A percentile compares a stretch with the other conserved stretches of the same genome.
These are phyloP conservation scores for Plemyria rubiginata DNA, from an alignment of 2,888 invertebrate species.

Conservation along the genomic window DNA sequence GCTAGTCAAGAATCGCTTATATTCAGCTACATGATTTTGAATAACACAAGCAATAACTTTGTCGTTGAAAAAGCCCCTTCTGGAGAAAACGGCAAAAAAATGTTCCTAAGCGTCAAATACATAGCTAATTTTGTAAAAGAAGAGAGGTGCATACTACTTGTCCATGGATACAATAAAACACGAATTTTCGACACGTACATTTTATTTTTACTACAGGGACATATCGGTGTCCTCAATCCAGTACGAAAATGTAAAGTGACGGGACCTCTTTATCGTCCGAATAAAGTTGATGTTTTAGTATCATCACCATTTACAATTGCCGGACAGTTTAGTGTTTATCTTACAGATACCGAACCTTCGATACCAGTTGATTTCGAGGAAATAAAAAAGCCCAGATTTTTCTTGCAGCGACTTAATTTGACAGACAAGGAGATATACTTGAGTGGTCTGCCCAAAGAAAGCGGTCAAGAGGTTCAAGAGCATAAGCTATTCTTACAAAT, in stretches of 20 bases:
- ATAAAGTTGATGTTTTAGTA: constrained; percentile 69
- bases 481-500: constrained; percentile 70
- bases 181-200: constrained; percentile 77
- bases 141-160: constrained; percentile 64
- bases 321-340: constrained; percentile 54
- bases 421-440: constrained; percentile 68
- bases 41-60: constrained; percentile 66
- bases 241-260: constrained; percentile 71
- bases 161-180: constrained; percentile 77
- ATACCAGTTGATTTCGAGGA: constrained; percentile 62
- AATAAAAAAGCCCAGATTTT: constrained; percentile 57
- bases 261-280: constrained; percentile 70
- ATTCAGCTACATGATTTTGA: constrained; percentile 64
- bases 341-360: constrained; percentile 70
- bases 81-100: constrained; percentile 69
- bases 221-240: constrained; percentile 62
- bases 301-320: constrained; percentile 63
- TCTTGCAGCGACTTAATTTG: constrained; percentile 63
- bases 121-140: constrained; percentile 67
- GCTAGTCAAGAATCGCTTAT: constrained; percentile 69
- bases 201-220: constrained; percentile 65
- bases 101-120: constrained; percentile 68
- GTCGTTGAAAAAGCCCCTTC: constrained; percentile 66
- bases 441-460: constrained; percentile 62
- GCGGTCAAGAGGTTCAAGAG: constrained; percentile 57